Evolutionary conservation across 2,797 vertebrate species (phyloP).

Genomic region (Lepus oiostolus): DNA sequence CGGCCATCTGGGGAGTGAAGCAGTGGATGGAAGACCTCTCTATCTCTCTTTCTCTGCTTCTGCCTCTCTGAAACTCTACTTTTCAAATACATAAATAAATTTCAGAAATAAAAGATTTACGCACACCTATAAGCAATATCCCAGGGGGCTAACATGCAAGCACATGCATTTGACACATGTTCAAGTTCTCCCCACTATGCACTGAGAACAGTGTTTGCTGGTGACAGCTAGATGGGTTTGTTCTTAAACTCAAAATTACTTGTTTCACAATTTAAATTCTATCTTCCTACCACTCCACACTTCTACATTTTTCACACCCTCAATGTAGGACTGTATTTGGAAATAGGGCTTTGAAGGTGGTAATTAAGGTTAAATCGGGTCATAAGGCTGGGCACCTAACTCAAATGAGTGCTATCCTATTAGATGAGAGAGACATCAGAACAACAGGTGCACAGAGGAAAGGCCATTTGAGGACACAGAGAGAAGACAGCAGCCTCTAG

Average conservation of each 20-base stretch:
- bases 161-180: rapidly evolving
- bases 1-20: too few species aligned
- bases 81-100: too few species aligned
- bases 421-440: not conserved
- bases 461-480: not conserved
- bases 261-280: not conserved
- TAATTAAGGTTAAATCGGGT: not conserved
- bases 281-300: not conserved
- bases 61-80: too few species aligned
- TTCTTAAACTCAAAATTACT: not conserved
- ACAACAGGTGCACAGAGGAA: rapidly evolving
- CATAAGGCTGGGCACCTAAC: not conserved
- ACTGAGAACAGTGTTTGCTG: not conserved
- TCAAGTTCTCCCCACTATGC: not conserved
- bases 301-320: not conserved
- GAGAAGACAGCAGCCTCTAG: not conserved
- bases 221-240: not conserved
- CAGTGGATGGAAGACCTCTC: too few species aligned
- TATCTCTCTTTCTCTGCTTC: too few species aligned
- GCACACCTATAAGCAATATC: not conserved
- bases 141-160: not conserved
- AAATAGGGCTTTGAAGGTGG: not conserved
- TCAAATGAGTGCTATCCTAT: not conserved
- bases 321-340: not conserved
- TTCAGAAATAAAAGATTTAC: not conserved